Conservation (phyloP, 2,797 vertebrate genomes). For the Hippoglossus hippoglossus region DNA sequence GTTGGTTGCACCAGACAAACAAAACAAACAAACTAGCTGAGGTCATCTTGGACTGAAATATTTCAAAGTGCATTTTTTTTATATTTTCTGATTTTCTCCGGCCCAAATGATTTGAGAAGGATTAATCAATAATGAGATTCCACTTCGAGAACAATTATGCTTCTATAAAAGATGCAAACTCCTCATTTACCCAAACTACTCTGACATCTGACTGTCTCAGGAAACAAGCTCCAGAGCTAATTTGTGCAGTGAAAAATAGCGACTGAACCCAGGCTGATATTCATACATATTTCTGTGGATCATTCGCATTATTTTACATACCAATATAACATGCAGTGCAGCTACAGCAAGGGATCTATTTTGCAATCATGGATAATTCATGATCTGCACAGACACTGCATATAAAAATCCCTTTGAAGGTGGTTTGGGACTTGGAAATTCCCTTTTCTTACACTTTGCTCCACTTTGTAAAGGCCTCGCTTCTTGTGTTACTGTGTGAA, state of each 20-base stretch:
- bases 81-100: not conserved
- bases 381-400: conserved; percentile 59
- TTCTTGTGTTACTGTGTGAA: conserved; percentile 23
- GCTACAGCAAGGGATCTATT: conserved; percentile 59
- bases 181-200: conserved; percentile 18
- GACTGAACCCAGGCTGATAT: conserved; percentile 37
- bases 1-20: not conserved
- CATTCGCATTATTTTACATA: conserved; percentile 78
- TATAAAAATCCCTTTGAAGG: conserved; percentile 66
- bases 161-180: conserved; percentile 14
- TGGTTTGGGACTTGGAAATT: conserved; percentile 30
- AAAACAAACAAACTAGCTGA: not conserved
- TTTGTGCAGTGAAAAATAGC: conserved; percentile 11
- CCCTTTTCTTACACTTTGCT: conserved; percentile 42
- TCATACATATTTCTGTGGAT: conserved; percentile 62
- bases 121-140: not conserved
- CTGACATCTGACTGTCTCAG: conserved; percentile 24
- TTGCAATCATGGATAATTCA: conserved; percentile 77
- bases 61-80: not conserved
- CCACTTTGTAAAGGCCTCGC: conserved; percentile 27
- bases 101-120: not conserved
- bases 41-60: not conserved
- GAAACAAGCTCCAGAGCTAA: conserved; percentile 25
- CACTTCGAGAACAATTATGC: conserved; percentile 7
- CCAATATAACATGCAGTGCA: conserved; percentile 54